Evolutionary conservation across 2,797 vertebrate species (phyloP), one percentile per base, ranked within the genome.

Genomic region (Craterocephalus amniculus): DNA sequence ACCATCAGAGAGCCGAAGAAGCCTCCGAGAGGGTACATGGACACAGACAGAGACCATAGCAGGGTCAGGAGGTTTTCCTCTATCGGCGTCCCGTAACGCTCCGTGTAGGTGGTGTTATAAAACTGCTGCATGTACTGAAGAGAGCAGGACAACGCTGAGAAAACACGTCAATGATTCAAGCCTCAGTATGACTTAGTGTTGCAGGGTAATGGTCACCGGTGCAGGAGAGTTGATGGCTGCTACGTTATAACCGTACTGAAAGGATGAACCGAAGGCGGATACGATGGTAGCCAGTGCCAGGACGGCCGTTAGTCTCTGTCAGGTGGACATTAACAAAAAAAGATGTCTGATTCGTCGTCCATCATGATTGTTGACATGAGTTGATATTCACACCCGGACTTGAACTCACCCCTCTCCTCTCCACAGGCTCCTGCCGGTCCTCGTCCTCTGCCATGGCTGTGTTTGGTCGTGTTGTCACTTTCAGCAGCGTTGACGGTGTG

Each of bases 221-320:
- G 95, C 80, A 6, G 97, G 97, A 45, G 97, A 96, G 88, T 97
- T 98, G 82, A 99, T 75, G 0, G 89, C 95, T 2, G 97, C 94
- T 63, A 98, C 96, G 0, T 98, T 99, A 86, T 98, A 99, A 11
- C 97, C 97, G 0, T 98, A 98, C 90, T 99, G 97, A 93, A 99
- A 98, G 18, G 97, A 98, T 0, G 97, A 98, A n/a, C 97, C 97
- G 40, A 99, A 97, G 0, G 95, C 87, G 6, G 96, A 93, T 20
- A 97, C 69, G 68, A 98, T 89, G 0, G 95, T 91, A 0, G 94
- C 94, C 75, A 95, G 38, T 0, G 70, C 91, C 3, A 98, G 94
- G 18, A 92, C 49, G 0, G 73, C 0, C 0, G 96, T 97, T 63
- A 97, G 76, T 76, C 72, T 94, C 97, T 99, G 92, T 18, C 18